Evolutionary conservation across 2,888 invertebrate species (phyloP), one percentile per base, ranked within the genome.

Genomic region (Halictus ligatus): DNA sequence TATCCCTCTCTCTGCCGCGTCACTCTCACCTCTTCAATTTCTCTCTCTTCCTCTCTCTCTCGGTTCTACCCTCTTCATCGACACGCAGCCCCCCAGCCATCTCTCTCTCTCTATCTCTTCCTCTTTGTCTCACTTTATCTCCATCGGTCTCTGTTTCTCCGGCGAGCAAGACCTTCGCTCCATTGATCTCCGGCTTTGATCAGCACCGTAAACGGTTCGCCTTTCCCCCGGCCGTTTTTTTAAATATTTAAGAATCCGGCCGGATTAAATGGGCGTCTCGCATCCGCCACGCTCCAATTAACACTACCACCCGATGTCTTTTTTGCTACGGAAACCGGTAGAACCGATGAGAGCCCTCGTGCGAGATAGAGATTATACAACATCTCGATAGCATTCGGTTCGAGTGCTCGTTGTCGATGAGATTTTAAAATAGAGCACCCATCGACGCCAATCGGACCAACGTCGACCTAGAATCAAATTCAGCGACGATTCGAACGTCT

Each of bases 141-240:
- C 21, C 1, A 10, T 10, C 54, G 21, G 64, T 29, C 29, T 15
- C 64, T 25, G 29, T 64, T 29, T 69, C 75, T 71, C 18, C 35
- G 13, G 13, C 64, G 7, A 25, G 64, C 64, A 29, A 67, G 69
- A 78, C 75, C 83, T 60, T 67, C 78, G 72, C 76, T 60, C 81
- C 86, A 84, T 86, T 86, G 86, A 86, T 86, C 85, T 80, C 25
- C 60, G 74, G 79, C 85, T 86, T 86, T 85, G 85, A 86, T 86
- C 85, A 79, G 46, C 60, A 50, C 79, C 78, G 77, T 74, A 48
- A 85, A 72, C 78, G 40, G 25, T 18, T 40, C 58, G 29, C 40
- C 72, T 35, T 73, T 50, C 78, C 40, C 69, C 46, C 5, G 40
- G 43, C 54, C 29, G 64, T 29, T 60, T 64, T 84, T 84, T 79